These are phyloP conservation scores for Andrena dorsata DNA, from an alignment of 2,888 invertebrate genomes.

Conservation along the genomic window DNA sequence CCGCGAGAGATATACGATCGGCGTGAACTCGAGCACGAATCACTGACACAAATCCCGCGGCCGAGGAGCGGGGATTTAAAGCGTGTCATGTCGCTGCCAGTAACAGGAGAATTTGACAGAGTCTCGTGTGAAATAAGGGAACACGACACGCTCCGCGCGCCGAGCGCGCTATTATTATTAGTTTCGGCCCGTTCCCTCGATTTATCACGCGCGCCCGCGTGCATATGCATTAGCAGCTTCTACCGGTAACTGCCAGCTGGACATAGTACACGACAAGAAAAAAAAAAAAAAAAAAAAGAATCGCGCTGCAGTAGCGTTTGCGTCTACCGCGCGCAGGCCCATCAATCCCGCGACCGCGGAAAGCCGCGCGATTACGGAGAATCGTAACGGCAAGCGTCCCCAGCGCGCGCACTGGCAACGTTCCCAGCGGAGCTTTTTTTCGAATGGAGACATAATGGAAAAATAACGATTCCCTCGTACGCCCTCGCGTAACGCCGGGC, in stretches of 20 bases:
- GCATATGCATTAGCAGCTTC: not conserved
- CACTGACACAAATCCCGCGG: conserved; percentile 30
- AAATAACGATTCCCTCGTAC: conserved; percentile 52
- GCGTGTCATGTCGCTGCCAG: conserved; percentile 39
- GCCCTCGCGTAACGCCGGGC: conserved; percentile 43
- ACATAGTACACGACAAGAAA: not conserved
- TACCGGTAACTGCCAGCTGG: not conserved
- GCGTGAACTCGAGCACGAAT: conserved; percentile 60
- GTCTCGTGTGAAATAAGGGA: conserved; percentile 19
- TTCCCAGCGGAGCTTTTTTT: conserved; percentile 28
- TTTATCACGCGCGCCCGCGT: not conserved
- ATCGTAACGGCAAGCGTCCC: not conserved
- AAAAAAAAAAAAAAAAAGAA: conserved; percentile 9
- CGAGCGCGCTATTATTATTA: conserved; percentile 22
- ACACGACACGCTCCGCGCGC: conserved; percentile 3
- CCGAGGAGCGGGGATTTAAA: conserved; percentile 32
- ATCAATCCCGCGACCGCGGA: conserved; percentile 22
- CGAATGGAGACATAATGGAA: conserved; percentile 54
- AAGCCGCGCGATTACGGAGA: conserved; percentile 23
- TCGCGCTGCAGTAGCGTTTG: not conserved
- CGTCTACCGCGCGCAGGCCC: not conserved
- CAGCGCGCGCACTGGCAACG: not conserved
- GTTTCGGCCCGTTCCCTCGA: conserved; percentile 3
- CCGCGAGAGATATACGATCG: conserved; percentile 71
- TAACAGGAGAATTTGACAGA: conserved; percentile 36